Percentiles rank a stretch among this genome's conserved stretches.
Conservation (phyloP, 2,113 vertebrate genomes). For the Brachypodius melanocephalos region DNA sequence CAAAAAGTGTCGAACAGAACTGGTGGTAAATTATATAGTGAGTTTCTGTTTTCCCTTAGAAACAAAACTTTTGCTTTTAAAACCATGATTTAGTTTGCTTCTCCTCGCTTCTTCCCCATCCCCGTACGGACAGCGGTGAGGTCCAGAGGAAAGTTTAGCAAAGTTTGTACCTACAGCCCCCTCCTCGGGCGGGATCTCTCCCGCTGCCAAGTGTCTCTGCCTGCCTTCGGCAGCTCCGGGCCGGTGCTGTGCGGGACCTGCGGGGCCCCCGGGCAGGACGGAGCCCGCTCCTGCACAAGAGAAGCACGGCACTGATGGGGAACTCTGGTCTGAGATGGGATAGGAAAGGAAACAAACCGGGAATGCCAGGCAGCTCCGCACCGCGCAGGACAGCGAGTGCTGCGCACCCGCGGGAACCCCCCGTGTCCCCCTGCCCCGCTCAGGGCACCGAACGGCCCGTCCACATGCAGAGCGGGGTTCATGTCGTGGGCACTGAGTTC, state of each 20-base stretch:
- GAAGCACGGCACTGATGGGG: not conserved
- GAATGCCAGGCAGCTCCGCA: too few species aligned
- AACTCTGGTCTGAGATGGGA: not conserved
- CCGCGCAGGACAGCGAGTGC: not conserved
- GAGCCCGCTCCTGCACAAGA: not conserved
- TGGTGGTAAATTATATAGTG: not conserved
- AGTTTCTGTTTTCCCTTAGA: not conserved
- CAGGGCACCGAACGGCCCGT: not conserved
- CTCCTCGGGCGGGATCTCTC: not conserved
- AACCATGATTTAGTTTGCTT: not conserved
- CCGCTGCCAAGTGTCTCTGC: rapidly evolving
- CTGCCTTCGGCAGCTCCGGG: not conserved
- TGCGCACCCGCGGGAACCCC: not conserved
- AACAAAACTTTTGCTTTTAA: not conserved
- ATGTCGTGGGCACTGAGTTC: rapidly evolving
- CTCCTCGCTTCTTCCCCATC: not conserved
- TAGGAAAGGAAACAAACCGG: not conserved
- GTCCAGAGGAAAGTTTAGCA: not conserved
- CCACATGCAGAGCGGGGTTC: not conserved
- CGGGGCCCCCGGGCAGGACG: not conserved
- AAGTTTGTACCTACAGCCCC: not conserved
- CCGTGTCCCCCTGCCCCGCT: not conserved
- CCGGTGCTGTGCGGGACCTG: not conserved
- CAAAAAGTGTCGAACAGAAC: not conserved
- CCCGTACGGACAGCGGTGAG: not conserved